Conservation (phyloP, 2,113 vertebrate species). For the Cisticola juncidis region DNA sequence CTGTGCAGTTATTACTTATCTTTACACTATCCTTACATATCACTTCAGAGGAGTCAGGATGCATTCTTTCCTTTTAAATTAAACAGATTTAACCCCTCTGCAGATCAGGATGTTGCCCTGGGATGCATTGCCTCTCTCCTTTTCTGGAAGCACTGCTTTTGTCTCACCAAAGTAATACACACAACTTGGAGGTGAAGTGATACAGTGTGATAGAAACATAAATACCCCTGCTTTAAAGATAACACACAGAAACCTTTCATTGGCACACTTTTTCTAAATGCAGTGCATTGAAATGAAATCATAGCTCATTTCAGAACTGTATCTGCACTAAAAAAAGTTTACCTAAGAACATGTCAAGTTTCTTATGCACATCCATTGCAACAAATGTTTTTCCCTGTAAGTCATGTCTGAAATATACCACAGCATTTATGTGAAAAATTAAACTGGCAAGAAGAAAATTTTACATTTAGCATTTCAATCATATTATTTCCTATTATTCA, state of each 20-base stretch:
- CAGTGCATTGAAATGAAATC: background rate
- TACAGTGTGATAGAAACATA: background rate
- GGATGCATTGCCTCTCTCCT: background rate
- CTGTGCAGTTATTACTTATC: background rate
- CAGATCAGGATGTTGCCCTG: background rate
- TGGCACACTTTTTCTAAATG: background rate
- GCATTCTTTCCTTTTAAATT: background rate
- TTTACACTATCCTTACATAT: background rate
- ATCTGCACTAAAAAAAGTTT: background rate
- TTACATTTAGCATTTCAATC: background rate
- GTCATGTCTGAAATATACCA: background rate
- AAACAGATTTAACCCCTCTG: background rate
- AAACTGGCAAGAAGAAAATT: background rate
- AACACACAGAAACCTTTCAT: background rate
- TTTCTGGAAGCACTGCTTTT: background rate
- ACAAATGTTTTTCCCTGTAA: background rate
- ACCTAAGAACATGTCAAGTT: background rate
- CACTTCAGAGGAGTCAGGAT: background rate
- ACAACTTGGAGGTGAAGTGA: background rate
- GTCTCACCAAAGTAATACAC: background rate
- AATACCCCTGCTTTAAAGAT: background rate
- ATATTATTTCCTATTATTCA: background rate
- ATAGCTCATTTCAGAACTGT: background rate
- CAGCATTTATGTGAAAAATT: background rate
- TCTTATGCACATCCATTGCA: background rate